Evolutionary conservation across 2,888 invertebrate genomes (phyloP).

Genomic region (Mythimna lalbum): DNA sequence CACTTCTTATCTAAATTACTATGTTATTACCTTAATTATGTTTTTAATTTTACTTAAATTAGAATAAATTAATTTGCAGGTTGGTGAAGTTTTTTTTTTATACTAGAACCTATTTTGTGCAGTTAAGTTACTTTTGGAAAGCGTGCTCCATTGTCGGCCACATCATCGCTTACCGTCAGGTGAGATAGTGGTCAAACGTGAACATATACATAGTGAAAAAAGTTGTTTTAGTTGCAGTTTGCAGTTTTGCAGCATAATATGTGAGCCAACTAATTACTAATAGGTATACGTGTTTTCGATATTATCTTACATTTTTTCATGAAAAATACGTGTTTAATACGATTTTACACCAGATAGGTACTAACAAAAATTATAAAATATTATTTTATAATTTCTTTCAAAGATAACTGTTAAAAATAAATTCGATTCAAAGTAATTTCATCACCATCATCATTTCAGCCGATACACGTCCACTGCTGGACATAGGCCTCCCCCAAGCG

Average conservation of each 20-base stretch:
- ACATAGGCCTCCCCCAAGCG: no score
- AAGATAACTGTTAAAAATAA: background rate
- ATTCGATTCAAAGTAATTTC: background rate
- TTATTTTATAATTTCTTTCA: background rate
- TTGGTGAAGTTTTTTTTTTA: background rate
- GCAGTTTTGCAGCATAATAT: background rate
- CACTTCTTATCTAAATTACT: constrained; percentile 40
- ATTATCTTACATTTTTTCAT: constrained; percentile 2
- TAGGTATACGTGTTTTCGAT: background rate
- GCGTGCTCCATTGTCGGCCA: no score
- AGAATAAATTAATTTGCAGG: constrained; percentile 8
- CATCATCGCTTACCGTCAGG: no score
- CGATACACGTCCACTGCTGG: no score
- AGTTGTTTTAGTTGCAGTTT: constrained; percentile 8
- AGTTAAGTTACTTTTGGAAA: background rate
- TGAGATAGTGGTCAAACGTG: no score
- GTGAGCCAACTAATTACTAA: background rate
- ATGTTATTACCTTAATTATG: background rate
- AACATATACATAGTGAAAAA: no score
- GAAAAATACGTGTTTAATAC: constrained; percentile 28
- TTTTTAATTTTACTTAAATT: constrained; percentile 21
- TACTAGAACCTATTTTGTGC: background rate
- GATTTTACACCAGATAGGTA: background rate
- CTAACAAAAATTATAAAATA: background rate
- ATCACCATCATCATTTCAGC: no score